Base-by-base conservation (phyloP, 1,140 invertebrate species). In the Ruditapes philippinarum region DNA sequence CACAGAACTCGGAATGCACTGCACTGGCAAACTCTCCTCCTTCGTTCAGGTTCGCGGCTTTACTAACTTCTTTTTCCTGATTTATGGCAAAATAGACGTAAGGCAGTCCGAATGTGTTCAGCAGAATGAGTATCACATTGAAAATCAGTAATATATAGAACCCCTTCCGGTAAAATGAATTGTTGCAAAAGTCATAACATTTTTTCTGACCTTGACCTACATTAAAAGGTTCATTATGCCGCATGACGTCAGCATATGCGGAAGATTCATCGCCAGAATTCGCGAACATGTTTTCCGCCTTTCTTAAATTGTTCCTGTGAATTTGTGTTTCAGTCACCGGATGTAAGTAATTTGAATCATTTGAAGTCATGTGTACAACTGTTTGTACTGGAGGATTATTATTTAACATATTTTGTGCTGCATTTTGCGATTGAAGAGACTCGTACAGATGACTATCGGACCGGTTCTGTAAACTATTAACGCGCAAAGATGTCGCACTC, bases 121-220 rank as follows among this genome's bases (percentile, higher is more conserved):
- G 33, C 4, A 70, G 7, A 3, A 70, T 33, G 19, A 70, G 28
- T 12, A 70, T 38, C 3, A 70, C 33, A 70, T 70, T 70, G 12
- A 70, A 33, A 31, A 70, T 11, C 65, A 70, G 17, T 38, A 70
- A 38, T n/a, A 70, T 33, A 70, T 38, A 70, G 28, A 70, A 70
- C 0, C 65, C 65, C 19, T 70, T 70, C 0, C 65, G 65, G 36
- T 31, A 70, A 38, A 70, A 70, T 19, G 65, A 70, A 9, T 17
- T 38, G 65, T 70, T 38, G n/a, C 65, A 70, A 28, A 38, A 19
- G 1, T 12, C 5, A 19, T 4, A 70, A n/a, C 65, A 70, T 0
- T 7, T 28, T 9, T 1, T 25, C 7, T 62, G 22, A 62, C 5
- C 1, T 62, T 28, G 22, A 62, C 25, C 14, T 28, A 9, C n/a